Evolutionary conservation across 1,140 invertebrate genomes (phyloP), one percentile per base, ranked within the genome.

Genomic region (Cardiocondyla obscurior): DNA sequence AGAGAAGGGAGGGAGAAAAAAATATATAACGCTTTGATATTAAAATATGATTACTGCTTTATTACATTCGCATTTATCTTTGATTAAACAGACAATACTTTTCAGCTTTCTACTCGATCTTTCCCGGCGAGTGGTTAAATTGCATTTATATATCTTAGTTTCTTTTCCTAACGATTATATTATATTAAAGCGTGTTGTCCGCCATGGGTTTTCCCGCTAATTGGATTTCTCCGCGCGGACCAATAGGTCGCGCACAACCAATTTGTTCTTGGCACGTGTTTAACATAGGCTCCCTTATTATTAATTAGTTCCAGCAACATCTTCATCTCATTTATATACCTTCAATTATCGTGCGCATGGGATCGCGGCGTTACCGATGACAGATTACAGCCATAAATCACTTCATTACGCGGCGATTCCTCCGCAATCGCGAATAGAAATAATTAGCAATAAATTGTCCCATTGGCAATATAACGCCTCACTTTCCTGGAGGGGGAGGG

Each of bases 221-320:
- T 87, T 87, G 86, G 65, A 85, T 88, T 84, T 62, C 57, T 55
- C 49, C 22, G 33, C 3, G 36, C 44, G 57, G 85, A 83, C 74
- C 77, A 74, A 3, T 6, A 30, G 86, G 86, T 85, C 60, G 22
- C 22, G 44, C n/a, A 8, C 60, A 42, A 49, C 36, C 73, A 70
- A 88, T 88, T 88, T 82, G 55, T 88, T 82, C 65, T 6, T 42
- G 42, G 42, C 46, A 22, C 28, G 36, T 58, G 55, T 73, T 42
- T 42, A 57, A 44, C 42, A 73, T 79, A 73, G 46, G 42, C 65
- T 51, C 55, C 28, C 65, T 74, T 79, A 74, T 88, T 88, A 85
- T 85, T 88, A 88, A 88, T 88, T 88, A 88, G 72, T 79, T 58
- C n/a, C 58, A 22, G 46, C 39, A 67, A 88, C 79, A 74, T 85